These are phyloP conservation scores for Asbolus verrucosus DNA, from an alignment of 1,140 invertebrate species.

Conservation along the genomic window DNA sequence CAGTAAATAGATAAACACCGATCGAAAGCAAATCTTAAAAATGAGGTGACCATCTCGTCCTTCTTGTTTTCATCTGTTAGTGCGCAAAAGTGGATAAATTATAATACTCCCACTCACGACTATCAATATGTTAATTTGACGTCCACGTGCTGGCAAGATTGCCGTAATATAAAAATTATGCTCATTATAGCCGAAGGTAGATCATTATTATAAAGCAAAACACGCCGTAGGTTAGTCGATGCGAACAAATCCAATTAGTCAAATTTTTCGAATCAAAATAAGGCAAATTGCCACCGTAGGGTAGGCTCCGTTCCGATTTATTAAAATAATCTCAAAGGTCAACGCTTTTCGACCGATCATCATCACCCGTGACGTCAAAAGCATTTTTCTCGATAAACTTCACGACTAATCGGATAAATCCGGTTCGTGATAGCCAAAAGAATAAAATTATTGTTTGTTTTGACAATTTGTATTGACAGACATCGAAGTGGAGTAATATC, in stretches of 20 bases:
- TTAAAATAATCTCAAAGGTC: slow-evolving; percentile 24
- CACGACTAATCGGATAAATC: slow-evolving; percentile 28
- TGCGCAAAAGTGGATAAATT: too few relatives aligned
- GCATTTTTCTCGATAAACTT: slow-evolving; percentile 14
- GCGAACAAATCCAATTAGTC: slow-evolving; percentile 10
- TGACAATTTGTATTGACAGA: too few relatives aligned
- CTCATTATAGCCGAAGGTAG: too few relatives aligned
- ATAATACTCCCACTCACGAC: neutral
- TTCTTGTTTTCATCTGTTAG: too few relatives aligned
- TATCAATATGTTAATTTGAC: slow-evolving; percentile 3
- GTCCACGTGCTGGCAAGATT: slow-evolving; percentile 11
- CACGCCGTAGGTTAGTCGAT: too few relatives aligned
- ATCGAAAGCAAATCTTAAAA: too few relatives aligned
- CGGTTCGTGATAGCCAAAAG: slow-evolving; percentile 19
- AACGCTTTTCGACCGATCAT: slow-evolving; percentile 26
- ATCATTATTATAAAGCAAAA: too few relatives aligned
- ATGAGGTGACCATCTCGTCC: too few relatives aligned
- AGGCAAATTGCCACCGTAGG: slow-evolving; percentile 3
- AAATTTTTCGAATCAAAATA: slow-evolving; percentile 16
- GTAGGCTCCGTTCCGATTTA: slow-evolving; percentile 2
- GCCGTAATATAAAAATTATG: too few relatives aligned
- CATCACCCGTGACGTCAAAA: slow-evolving; percentile 32
- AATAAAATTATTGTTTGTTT: slow-evolving; percentile 16
- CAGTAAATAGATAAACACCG: too few relatives aligned
- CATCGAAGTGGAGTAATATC: too few relatives aligned